Evolutionary conservation across 2,888 invertebrate genomes (phyloP).

Genomic region (Hesperia comma): DNA sequence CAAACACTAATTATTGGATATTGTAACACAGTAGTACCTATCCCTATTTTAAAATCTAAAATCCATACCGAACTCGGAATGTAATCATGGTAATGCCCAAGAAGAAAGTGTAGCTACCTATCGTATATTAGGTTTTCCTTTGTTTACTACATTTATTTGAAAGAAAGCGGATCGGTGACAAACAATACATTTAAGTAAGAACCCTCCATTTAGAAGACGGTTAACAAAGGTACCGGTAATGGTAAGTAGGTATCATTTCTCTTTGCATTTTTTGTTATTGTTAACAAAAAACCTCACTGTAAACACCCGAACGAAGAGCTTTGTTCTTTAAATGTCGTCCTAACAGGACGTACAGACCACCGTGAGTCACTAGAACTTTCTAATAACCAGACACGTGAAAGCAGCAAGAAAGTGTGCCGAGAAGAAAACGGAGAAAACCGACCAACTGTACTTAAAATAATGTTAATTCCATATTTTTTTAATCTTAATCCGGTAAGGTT

Average conservation of each 20-base stretch:
- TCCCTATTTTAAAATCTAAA: no score
- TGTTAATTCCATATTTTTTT: conserved; percentile 22
- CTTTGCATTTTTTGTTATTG: conserved; percentile 18
- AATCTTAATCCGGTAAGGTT: conserved; percentile 20
- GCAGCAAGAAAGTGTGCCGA: conserved; percentile 72
- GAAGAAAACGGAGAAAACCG: conserved; percentile 54
- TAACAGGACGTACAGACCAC: conserved; percentile 40
- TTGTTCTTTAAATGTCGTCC: conserved; percentile 39
- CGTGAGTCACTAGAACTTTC: conserved; percentile 71
- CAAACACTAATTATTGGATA: no score
- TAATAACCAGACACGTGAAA: conserved; percentile 70
- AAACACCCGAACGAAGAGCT: conserved; percentile 5
- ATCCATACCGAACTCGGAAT: no score
- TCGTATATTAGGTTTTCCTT: no score
- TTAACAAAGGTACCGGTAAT: neutral
- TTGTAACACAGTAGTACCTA: no score
- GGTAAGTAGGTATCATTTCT: neutral
- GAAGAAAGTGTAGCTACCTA: no score
- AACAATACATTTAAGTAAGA: no score
- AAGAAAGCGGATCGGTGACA: no score
- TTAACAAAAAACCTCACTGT: neutral
- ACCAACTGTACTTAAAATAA: conserved; percentile 36
- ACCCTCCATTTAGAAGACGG: neutral
- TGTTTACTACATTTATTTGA: no score
- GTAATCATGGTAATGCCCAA: no score